Evolutionary conservation across 2,888 invertebrate genomes (phyloP).

Genomic region (Lutraria lutraria): DNA sequence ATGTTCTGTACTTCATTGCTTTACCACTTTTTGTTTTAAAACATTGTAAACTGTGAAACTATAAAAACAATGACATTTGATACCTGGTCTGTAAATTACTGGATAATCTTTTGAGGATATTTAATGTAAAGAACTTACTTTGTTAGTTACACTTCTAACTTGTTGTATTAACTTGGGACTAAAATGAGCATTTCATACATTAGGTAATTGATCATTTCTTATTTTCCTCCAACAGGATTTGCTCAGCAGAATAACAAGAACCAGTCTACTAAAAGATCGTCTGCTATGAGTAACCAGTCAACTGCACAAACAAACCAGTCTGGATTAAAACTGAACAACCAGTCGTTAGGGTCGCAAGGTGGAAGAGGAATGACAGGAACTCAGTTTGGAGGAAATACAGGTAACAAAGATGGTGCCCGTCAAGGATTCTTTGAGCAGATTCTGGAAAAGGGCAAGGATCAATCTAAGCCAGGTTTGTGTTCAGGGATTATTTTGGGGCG

Average conservation of each 20-base stretch:
- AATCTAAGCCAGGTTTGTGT: not conserved
- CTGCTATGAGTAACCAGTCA: not conserved
- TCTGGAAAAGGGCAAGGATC: not conserved
- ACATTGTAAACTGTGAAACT: too few relatives aligned
- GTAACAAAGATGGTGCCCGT: not conserved
- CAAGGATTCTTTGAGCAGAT: conserved; percentile 15
- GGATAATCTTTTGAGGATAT: not conserved
- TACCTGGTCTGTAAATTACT: not conserved
- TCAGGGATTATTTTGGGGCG: not conserved
- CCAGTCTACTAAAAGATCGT: not conserved
- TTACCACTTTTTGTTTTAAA: too few relatives aligned
- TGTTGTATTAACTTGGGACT: too few relatives aligned
- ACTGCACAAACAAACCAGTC: not conserved
- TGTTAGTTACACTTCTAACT: too few relatives aligned
- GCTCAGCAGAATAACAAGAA: not conserved
- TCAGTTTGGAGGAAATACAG: not conserved
- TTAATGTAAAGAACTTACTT: not conserved
- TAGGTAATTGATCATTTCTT: not conserved
- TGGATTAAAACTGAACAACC: not conserved
- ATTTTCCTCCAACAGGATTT: not conserved
- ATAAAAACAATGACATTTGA: too few relatives aligned
- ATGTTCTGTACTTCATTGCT: too few relatives aligned
- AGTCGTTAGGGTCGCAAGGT: not conserved
- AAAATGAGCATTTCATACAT: too few relatives aligned
- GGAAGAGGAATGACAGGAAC: not conserved